Base-by-base conservation (phyloP, 2,113 vertebrate species). In the Sapajus apella region DNA sequence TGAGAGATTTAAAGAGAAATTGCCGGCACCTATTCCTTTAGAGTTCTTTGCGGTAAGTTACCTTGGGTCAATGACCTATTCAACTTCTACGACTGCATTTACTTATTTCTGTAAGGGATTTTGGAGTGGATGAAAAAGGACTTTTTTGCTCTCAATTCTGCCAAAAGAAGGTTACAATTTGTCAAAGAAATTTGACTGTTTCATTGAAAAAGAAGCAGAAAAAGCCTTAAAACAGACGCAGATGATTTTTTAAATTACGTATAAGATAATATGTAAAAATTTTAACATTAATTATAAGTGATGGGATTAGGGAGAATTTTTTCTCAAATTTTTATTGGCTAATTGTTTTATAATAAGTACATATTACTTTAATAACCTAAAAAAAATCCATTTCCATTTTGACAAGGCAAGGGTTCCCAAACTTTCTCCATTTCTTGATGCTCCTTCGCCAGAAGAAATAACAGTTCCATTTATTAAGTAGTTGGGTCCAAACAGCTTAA, bases 1-100 rank as follows among this genome's bases (percentile, higher is more conserved):
- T 72, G 99, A 99, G 72, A 99, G 99, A 40, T 99, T 99, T 97
- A 99, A 99, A 98, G 99, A 99, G 97, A 98, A 99, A 96, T 98
- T 99, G 84, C 99, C 99, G 1, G 99, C 99, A 40, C 99, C 99
- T 88, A 99, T 99, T 98, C 99, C 99, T n/a, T 99, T 99, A 98
- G 99, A 99, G 98, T 99, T 99, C 87, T 99, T 99, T 14, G 99
- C 99, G 98, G 99, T 99, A 99, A 98, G 98, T 88, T 45, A 75
- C 3, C 14, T 77, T 76, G 4, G 18, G 18, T 18, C 3, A 1
- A 7, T 13, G 18, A 52, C 16, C 37, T 64, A n/a, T 10, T 79
- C 37, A 30, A 3, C 35, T 83, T 18, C 47, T 68, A 20, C 0
- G 0, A 32, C 23, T 0, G 1, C 8, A 1, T 20, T 16, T 5